Conservation (phyloP, 2,888 invertebrate genomes). For the Melanchra persicariae region DNA sequence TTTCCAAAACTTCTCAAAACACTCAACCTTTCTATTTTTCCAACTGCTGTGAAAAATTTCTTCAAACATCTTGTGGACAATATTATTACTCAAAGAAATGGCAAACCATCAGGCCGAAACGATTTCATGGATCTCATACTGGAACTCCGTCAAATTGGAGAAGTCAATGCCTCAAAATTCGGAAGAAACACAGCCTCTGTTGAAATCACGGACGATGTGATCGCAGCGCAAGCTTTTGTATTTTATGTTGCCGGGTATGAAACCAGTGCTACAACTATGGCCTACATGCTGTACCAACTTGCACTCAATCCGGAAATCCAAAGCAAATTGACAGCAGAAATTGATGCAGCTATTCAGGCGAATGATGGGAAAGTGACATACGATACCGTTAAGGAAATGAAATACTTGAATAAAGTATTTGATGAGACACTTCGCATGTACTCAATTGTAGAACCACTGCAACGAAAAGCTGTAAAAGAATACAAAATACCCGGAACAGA, state of each 20-base stretch:
- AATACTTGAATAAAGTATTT: constrained; percentile 80
- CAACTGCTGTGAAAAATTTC: constrained; percentile 62
- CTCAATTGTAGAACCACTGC: constrained; percentile 82
- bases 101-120: constrained; percentile 69
- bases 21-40: constrained; percentile 69
- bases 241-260: constrained; percentile 86
- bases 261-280: constrained; percentile 82
- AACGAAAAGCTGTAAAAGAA: constrained; percentile 73
- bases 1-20: constrained; percentile 74
- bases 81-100: constrained; percentile 71
- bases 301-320: constrained; percentile 78
- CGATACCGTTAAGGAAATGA: constrained; percentile 79
- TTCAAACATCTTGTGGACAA: constrained; percentile 69
- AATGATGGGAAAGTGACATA: constrained; percentile 78
- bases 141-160: constrained; percentile 70
- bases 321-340: constrained; percentile 73
- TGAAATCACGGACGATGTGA: constrained; percentile 74
- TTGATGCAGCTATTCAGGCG: constrained; percentile 73
- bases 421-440: constrained; percentile 83
- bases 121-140: constrained; percentile 79
- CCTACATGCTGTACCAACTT: constrained; percentile 69
- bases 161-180: constrained; percentile 66
- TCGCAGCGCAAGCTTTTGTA: constrained; percentile 82
- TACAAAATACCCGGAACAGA: constrained; percentile 80
- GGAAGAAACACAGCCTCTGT: constrained; percentile 56